phyloP scores from a whole-genome alignment of 2,888 invertebrate species.

The Nymphalis urticae region DNA sequence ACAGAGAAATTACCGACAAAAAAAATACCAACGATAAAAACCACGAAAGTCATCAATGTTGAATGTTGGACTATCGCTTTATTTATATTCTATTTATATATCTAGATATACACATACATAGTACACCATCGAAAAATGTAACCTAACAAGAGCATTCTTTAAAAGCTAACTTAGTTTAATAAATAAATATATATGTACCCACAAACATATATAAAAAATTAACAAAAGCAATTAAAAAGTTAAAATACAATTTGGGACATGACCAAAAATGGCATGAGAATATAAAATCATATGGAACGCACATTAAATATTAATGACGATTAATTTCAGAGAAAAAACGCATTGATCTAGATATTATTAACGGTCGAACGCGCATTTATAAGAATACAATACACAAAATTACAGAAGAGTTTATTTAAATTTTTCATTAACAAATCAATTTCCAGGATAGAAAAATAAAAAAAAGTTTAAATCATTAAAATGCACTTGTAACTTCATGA shows the following conservation, averaged over 20 bases:
- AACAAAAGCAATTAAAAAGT: background rate
- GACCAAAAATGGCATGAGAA: background rate
- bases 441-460: slow-evolving; percentile 7
- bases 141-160: too few relatives aligned
- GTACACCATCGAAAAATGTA: too few relatives aligned
- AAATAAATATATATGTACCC: too few relatives aligned
- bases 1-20: slow-evolving; percentile 10
- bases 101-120: too few relatives aligned
- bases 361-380: slow-evolving; percentile 1
- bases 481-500: slow-evolving; percentile 22
- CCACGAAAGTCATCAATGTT: background rate
- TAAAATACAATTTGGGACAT: background rate
- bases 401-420: background rate
- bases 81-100: too few relatives aligned
- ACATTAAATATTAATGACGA: background rate
- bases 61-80: too few relatives aligned
- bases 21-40: slow-evolving; percentile 22
- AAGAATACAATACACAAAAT: background rate
- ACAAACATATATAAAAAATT: too few relatives aligned
- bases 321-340: background rate
- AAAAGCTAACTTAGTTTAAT: too few relatives aligned
- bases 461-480: slow-evolving; percentile 2
- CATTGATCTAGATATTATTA: background rate
- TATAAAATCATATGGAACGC: background rate
- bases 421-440: slow-evolving; percentile 18